Percentiles rank a stretch among this genome's conserved stretches.
Evolutionary conservation across 2,113 vertebrate species (phyloP).

Genomic region (Gymnogyps californianus): DNA sequence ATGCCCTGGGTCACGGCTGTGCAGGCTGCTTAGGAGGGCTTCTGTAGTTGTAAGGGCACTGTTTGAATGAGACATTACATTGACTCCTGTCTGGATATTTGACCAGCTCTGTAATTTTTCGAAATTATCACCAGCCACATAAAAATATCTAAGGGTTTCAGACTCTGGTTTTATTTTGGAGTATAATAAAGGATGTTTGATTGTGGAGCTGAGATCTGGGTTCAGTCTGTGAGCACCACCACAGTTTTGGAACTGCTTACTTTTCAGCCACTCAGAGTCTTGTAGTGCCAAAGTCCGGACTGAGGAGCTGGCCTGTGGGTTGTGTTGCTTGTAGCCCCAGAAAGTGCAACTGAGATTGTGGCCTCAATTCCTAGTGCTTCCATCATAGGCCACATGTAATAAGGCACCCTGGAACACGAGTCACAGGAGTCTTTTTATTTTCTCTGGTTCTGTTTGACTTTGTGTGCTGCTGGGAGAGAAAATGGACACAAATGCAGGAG

Average conservation of each 20-base stretch:
- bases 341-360: background rate
- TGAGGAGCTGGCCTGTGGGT: background rate
- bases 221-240: background rate
- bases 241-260: background rate
- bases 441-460: background rate
- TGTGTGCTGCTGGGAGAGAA: background rate
- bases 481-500: too few species aligned
- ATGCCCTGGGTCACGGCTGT: background rate
- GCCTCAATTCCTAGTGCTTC: background rate
- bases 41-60: background rate
- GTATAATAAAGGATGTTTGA: background rate
- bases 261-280: background rate
- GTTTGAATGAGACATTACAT: background rate
- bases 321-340: background rate
- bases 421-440: background rate
- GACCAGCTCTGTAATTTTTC: background rate
- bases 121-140: accelerated
- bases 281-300: background rate
- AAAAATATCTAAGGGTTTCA: background rate
- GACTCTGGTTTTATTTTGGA: background rate
- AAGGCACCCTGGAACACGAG: background rate
- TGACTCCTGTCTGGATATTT: background rate
- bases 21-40: background rate
- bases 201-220: background rate
- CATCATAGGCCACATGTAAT: background rate